Base-by-base conservation (phyloP, 23 tunicate genomes). In the Trididemnum miniatum region DNA sequence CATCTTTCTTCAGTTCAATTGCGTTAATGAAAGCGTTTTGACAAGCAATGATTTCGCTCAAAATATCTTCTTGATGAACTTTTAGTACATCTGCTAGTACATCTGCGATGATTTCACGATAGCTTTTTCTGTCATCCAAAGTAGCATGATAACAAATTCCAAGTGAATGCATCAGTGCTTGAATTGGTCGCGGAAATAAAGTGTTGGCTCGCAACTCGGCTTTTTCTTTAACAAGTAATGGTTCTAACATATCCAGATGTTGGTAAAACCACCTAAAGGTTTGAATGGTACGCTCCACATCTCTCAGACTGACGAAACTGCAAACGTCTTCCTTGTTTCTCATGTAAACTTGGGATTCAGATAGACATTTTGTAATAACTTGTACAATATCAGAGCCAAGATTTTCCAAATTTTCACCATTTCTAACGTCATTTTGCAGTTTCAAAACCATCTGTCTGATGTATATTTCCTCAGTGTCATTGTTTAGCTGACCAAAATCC, bases 81-180 rank as follows among this genome's bases (percentile, higher is more conserved):
- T 71, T 51, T 18, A 66, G 1, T 2, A 37, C 3, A 2, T 32
- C 40, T 0, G 78, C 66, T 18, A 66, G 1, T 2, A 37, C 3
- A 2, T 32, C 40, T 0, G 78, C 66, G 38, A 88, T 37, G 15
- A 30, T 2, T 64, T 66, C 65, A 2, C 92, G 71, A 57, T 81
- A 88, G 15, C 35, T 31, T 33, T 76, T 34, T 32, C 92, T 50
- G 34, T 88, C 83, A 49, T 76, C 66, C 7, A 88, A 51, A 0
- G 92, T 81, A 26, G 72, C 87, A 77, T 88, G 92, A 67, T 88
- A 88, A 69, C 92, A 88, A 62, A 88, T 57, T 1, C 92, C 92
- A 27, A 88, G 26, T 2, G 87, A 77, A 25, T 79, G 83, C n/a
- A 88, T 82, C 65, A 88, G 77, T n/a, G 83, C 71, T 20, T 85